Conservation (phyloP, 2,797 vertebrate species). For the Trichosurus vulpecula region DNA sequence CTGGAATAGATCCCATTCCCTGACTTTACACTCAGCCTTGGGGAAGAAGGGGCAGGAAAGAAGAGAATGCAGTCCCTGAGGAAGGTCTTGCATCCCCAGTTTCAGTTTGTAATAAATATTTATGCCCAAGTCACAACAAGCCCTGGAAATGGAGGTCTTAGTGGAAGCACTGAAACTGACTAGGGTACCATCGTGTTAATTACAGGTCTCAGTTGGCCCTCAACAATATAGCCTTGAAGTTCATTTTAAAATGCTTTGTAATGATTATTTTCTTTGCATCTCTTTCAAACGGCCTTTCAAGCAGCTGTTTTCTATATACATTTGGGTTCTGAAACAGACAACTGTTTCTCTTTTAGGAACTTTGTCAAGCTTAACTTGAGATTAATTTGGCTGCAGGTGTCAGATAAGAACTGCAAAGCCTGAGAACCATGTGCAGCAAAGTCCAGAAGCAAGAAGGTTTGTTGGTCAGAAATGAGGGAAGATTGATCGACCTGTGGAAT, state of each 20-base stretch:
- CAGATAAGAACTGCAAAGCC: constrained; percentile 81
- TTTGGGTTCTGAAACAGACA: constrained; percentile 72
- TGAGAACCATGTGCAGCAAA: constrained; percentile 74
- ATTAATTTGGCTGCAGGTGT: constrained; percentile 85
- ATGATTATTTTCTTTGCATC: constrained; percentile 65
- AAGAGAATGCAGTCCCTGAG: neutral
- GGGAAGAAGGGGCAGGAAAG: neutral
- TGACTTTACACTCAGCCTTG: neutral
- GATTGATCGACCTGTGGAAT: constrained; percentile 80
- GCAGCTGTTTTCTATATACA: constrained; percentile 77
- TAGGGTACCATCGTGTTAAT: constrained; percentile 73
- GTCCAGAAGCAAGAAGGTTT: constrained; percentile 72
- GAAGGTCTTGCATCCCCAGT: constrained; percentile 59
- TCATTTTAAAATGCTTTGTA: constrained; percentile 74
- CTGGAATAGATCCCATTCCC: neutral
- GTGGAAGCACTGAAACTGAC: constrained; percentile 66
- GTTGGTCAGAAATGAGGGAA: constrained; percentile 77
- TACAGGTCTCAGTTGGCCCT: constrained; percentile 70
- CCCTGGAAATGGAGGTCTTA: constrained; percentile 75
- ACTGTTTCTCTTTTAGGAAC: constrained; percentile 79
- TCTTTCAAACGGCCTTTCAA: constrained; percentile 46
- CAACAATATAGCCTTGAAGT: constrained; percentile 69
- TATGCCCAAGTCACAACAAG: constrained; percentile 82
- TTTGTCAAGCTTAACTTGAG: constrained; percentile 82
- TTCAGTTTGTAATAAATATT: constrained; percentile 80